Percentiles rank a stretch among this genome's conserved stretches.
Conservation (phyloP, 2,797 vertebrate species). For the Myotis myotis region DNA sequence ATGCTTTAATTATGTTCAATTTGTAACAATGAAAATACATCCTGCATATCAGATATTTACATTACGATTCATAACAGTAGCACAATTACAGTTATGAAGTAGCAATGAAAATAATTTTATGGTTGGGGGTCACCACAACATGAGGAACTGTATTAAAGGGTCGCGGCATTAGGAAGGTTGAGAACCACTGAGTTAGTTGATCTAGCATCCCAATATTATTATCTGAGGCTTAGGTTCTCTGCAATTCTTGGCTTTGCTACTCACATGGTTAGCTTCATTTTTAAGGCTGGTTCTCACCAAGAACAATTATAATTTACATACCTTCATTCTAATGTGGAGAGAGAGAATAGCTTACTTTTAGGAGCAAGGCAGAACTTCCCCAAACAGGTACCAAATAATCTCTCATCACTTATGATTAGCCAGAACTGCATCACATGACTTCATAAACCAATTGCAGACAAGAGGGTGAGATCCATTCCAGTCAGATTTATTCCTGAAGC, state of each 20-base stretch:
- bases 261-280: background rate
- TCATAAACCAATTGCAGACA: background rate
- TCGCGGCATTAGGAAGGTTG: too few relatives aligned
- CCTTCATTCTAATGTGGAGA: background rate
- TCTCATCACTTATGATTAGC: background rate
- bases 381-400: background rate
- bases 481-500: background rate
- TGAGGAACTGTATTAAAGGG: too few relatives aligned
- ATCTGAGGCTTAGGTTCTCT: background rate
- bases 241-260: background rate
- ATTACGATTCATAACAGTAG: too few relatives aligned
- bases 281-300: background rate
- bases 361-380: background rate
- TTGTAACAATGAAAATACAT: too few relatives aligned
- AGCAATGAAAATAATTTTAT: too few relatives aligned
- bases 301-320: background rate
- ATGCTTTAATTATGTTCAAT: too few relatives aligned
- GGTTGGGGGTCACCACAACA: too few relatives aligned
- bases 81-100: too few relatives aligned
- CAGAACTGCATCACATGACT: background rate
- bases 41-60: too few relatives aligned
- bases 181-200: background rate
- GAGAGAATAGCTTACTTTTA: background rate
- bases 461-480: background rate
- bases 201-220: background rate